phyloP scores from a whole-genome alignment of 2,888 invertebrate species.

The Aradus depressus region DNA sequence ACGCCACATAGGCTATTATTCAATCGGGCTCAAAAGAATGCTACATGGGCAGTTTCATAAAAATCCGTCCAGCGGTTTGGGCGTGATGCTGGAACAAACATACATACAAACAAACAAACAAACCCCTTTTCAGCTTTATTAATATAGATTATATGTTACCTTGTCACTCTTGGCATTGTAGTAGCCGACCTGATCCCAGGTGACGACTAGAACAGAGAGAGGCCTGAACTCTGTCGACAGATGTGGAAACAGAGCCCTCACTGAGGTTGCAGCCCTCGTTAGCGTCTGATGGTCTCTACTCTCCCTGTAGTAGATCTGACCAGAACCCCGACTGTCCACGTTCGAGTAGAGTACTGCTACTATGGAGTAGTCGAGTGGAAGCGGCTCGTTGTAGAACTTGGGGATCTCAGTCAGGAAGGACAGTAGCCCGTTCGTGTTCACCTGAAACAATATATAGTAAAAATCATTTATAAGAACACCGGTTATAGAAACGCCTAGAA shows the following conservation, averaged over 20 bases:
- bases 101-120: too few species aligned
- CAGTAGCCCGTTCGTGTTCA: conserved; percentile 80
- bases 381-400: conserved; percentile 74
- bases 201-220: conserved; percentile 67
- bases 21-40: too few species aligned
- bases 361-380: conserved; percentile 77
- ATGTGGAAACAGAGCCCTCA: conserved; percentile 35
- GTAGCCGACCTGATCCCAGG: conserved; percentile 83
- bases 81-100: too few species aligned
- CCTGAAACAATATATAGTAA: conserved; percentile 55
- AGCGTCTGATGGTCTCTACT: conserved; percentile 36
- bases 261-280: conserved; percentile 49
- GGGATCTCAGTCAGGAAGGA: conserved; percentile 83
- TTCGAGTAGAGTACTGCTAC: conserved; percentile 88
- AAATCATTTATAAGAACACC: too few species aligned
- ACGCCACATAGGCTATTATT: too few species aligned
- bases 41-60: too few species aligned
- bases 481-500: too few species aligned
- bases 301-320: conserved; percentile 45
- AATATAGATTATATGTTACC: conserved; percentile 34
- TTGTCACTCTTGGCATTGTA: conserved; percentile 54
- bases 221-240: conserved; percentile 50
- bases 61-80: too few species aligned
- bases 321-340: conserved; percentile 69
- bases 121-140: background rate